Evolutionary conservation across 2,888 invertebrate species (phyloP).

Genomic region (Andricus quercusramuli): DNA sequence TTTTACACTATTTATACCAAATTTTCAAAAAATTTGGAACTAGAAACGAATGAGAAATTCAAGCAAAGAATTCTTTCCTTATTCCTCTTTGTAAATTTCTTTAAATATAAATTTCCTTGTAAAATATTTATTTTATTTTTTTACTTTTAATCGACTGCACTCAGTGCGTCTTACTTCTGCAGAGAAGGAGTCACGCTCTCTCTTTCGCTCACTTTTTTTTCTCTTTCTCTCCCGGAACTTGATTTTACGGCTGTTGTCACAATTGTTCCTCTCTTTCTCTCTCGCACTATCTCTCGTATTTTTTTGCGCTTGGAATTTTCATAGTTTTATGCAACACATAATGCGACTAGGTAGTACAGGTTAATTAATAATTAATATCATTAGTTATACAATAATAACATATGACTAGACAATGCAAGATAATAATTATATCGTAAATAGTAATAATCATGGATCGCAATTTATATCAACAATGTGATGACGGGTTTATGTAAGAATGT

Average conservation of each 20-base stretch:
- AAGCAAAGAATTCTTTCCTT: not conserved
- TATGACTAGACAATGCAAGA: conserved; percentile 79
- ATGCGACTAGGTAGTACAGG: conserved; percentile 78
- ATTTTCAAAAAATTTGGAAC: conserved; percentile 7
- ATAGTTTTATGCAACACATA: conserved; percentile 77
- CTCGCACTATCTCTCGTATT: conserved; percentile 49
- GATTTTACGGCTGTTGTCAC: conserved; percentile 57
- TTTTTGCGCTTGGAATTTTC: conserved; percentile 67
- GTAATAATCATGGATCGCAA: conserved; percentile 78
- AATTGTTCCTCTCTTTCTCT: conserved; percentile 47
- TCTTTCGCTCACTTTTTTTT: conserved; percentile 50
- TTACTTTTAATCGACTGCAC: conserved; percentile 56
- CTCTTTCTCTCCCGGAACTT: conserved; percentile 53
- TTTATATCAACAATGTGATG: conserved; percentile 78
- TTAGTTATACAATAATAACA: conserved; percentile 79
- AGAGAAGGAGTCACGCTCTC: conserved; percentile 61
- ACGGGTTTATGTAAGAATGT: conserved; percentile 71
- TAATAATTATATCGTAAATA: conserved; percentile 79
- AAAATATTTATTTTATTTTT: not conserved
- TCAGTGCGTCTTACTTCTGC: conserved; percentile 60
- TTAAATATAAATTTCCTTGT: not conserved
- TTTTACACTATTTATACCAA: not conserved
- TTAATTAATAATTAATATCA: conserved; percentile 78
- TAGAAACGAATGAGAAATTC: conserved; percentile 8
- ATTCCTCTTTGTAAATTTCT: not conserved